These are phyloP conservation scores for Maccullochella peelii DNA, from an alignment of 2,113 vertebrate genomes.

Conservation along the genomic window DNA sequence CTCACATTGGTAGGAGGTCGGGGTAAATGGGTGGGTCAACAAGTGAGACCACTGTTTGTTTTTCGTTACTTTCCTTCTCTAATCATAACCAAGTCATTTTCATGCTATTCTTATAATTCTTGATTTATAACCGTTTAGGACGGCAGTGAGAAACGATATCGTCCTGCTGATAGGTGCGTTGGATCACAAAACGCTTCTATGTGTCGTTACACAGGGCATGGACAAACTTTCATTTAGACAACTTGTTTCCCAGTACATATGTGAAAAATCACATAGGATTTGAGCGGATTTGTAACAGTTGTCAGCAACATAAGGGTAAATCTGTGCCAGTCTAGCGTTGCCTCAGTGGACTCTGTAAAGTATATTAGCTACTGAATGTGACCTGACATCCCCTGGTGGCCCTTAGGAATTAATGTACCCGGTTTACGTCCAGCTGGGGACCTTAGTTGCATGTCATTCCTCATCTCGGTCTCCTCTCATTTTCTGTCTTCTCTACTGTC, in stretches of 20 bases:
- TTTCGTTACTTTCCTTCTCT: too few relatives aligned
- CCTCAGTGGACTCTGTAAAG: neutral
- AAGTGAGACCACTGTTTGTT: too few relatives aligned
- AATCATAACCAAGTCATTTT: too few relatives aligned
- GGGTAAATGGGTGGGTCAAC: too few relatives aligned
- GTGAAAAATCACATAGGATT: neutral
- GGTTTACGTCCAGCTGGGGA: neutral
- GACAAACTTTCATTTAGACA: neutral
- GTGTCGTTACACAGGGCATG: neutral
- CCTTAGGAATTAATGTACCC: neutral
- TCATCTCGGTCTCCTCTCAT: neutral
- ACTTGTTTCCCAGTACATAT: neutral
- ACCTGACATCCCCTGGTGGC: neutral
- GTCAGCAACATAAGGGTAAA: neutral
- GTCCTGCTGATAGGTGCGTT: neutral
- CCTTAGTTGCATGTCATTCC: neutral
- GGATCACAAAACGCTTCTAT: neutral
- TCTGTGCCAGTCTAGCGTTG: neutral
- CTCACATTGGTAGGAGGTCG: neutral
- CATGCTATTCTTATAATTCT: neutral
- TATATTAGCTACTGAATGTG: neutral
- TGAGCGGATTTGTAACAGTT: neutral
- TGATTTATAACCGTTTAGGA: neutral
- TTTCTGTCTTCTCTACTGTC: neutral
- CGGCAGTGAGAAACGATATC: neutral